Conservation (phyloP, 2,797 vertebrate species). For the Microcaecilia unicolor region DNA sequence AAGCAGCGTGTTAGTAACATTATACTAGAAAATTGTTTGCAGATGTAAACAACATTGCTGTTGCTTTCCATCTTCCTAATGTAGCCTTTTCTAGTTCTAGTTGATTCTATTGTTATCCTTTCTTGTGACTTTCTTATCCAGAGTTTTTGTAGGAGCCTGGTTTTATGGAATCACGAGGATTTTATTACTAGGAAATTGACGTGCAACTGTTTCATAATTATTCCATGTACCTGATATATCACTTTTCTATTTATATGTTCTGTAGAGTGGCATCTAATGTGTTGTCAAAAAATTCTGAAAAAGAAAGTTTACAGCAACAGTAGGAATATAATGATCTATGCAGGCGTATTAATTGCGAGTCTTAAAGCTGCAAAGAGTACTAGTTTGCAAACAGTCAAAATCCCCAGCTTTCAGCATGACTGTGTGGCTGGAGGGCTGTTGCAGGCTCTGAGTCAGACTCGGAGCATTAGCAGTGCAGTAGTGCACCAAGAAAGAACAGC, state of each 20-base stretch:
- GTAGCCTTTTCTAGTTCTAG: background rate
- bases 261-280: too few species aligned
- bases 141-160: too few species aligned
- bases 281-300: background rate
- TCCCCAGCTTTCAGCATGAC: background rate
- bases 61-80: slow-evolving; percentile 2
- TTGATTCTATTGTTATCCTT: background rate
- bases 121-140: too few species aligned
- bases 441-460: background rate
- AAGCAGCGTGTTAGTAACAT: background rate
- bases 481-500: slow-evolving; percentile 1
- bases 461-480: slow-evolving; percentile 1
- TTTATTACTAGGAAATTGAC: too few species aligned
- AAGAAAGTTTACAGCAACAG: slow-evolving; percentile 1
- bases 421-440: slow-evolving; percentile 10
- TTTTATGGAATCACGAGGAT: too few species aligned
- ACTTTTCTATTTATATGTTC: too few species aligned
- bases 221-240: too few species aligned
- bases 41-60: background rate
- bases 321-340: background rate
- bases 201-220: too few species aligned
- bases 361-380: too few species aligned
- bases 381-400: slow-evolving; percentile 1
- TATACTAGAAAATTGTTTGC: background rate
- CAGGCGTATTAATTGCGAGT: background rate